phyloP scores from a whole-genome alignment of 1,140 invertebrate species.

The Bombus huntii region DNA sequence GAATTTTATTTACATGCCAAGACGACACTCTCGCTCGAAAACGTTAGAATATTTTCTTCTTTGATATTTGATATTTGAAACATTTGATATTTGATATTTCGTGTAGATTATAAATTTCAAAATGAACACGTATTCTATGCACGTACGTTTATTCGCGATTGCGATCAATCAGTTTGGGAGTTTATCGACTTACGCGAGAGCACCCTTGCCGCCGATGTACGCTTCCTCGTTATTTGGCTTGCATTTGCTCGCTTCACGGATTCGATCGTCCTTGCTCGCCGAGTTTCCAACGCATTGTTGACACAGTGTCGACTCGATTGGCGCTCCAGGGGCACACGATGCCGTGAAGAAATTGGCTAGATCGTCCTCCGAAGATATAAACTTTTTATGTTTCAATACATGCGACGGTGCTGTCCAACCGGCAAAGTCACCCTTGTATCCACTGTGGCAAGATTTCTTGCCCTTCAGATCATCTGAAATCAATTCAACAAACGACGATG shows the following conservation, averaged over 20 bases:
- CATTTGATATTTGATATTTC: no score
- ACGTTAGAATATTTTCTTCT: no score
- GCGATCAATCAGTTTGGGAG: no score
- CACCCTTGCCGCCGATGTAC: slow-evolving; percentile 82
- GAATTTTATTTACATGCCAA: no score
- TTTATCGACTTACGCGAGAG: slow-evolving; percentile 84
- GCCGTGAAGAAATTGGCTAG: slow-evolving; percentile 82
- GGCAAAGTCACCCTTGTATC: slow-evolving; percentile 75
- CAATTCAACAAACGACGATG: background rate
- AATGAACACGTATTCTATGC: no score
- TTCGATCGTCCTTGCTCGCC: slow-evolving; percentile 71
- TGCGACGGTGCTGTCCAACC: slow-evolving; percentile 84
- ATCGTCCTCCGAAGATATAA: slow-evolving; percentile 80
- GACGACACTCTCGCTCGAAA: no score
- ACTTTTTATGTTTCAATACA: slow-evolving; percentile 77
- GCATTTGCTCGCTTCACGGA: slow-evolving; percentile 75
- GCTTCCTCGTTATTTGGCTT: slow-evolving; percentile 76
- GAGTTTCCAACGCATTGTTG: slow-evolving; percentile 79
- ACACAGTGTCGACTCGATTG: slow-evolving; percentile 76
- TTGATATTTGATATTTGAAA: no score
- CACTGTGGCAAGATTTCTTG: slow-evolving; percentile 84
- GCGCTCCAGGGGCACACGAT: slow-evolving; percentile 80
- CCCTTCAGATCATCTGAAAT: slow-evolving; percentile 80
- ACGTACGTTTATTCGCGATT: no score
- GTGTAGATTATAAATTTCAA: no score